These are phyloP conservation scores for Cataglyphis rosenhaueri DNA, from an alignment of 2,888 invertebrate genomes.

Conservation along the genomic window DNA sequence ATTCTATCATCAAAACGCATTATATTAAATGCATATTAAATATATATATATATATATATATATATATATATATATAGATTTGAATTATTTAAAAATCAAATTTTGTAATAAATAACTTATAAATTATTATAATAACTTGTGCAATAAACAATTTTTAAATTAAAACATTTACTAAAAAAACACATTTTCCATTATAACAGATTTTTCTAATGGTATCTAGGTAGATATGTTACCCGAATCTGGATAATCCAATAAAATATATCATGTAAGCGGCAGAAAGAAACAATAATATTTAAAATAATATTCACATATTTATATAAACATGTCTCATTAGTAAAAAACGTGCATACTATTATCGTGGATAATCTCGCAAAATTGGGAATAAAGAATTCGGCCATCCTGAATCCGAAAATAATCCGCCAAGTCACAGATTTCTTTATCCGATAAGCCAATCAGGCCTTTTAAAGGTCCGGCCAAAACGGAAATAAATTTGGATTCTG, in stretches of 20 bases:
- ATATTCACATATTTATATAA: background rate
- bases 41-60: background rate
- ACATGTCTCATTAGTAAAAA: slow-evolving; percentile 6
- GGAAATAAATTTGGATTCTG: slow-evolving; percentile 91
- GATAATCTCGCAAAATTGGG: slow-evolving; percentile 91
- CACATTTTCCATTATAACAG: background rate
- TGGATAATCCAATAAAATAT: slow-evolving; percentile 3
- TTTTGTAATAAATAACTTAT: slow-evolving; percentile 21
- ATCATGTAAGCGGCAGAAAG: background rate
- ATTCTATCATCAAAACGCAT: background rate
- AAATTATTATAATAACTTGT: background rate
- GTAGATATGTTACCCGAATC: too few relatives aligned
- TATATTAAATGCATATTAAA: background rate
- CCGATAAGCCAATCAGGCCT: slow-evolving; percentile 89
- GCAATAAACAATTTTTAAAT: background rate
- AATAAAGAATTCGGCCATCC: slow-evolving; percentile 92
- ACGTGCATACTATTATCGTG: slow-evolving; percentile 88
- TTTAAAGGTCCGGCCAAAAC: slow-evolving; percentile 90
- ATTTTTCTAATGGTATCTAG: too few relatives aligned
- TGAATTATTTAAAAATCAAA: background rate
- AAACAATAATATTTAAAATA: background rate
- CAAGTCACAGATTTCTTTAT: slow-evolving; percentile 90
- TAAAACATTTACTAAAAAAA: background rate
- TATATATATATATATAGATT: background rate
- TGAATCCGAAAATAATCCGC: slow-evolving; percentile 93